Evolutionary conservation across 2,113 vertebrate species (phyloP).

Genomic region (Benitochromis conjunctus): DNA sequence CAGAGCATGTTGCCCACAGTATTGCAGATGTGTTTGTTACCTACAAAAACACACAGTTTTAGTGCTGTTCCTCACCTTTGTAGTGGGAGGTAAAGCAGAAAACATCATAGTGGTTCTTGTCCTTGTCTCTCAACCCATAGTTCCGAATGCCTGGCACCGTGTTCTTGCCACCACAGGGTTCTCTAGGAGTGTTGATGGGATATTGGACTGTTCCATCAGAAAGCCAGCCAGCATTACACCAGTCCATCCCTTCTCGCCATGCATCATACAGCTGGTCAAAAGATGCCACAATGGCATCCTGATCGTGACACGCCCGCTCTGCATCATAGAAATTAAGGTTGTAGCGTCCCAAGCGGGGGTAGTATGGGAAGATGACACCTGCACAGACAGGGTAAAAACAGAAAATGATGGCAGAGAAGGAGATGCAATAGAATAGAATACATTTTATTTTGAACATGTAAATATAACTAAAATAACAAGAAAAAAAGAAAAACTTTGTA

Average conservation of each 20-base stretch:
- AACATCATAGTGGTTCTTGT: constrained; percentile 89
- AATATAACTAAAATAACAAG: background rate
- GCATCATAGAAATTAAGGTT: constrained; percentile 91
- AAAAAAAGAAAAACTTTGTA: background rate
- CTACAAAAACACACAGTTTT: background rate
- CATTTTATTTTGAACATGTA: background rate
- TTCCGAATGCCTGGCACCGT: constrained; percentile 86
- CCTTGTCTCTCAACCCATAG: constrained; percentile 92
- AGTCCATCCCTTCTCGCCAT: constrained; percentile 89
- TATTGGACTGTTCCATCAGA: constrained; percentile 92
- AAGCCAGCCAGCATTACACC: constrained; percentile 98
- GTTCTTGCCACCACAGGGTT: constrained; percentile 89
- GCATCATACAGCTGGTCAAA: constrained; percentile 89
- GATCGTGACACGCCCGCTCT: constrained; percentile 81
- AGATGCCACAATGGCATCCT: constrained; percentile 88
- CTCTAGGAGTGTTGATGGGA: constrained; percentile 88
- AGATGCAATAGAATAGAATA: background rate
- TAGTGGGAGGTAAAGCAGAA: constrained; percentile 96
- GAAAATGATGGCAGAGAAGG: background rate
- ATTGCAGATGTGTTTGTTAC: background rate
- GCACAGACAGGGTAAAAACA: background rate
- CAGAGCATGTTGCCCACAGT: background rate
- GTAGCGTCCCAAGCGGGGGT: constrained; percentile 87
- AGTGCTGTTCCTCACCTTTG: constrained; percentile 75
- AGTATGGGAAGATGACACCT: constrained; percentile 94